phyloP scores from a whole-genome alignment of 2,113 vertebrate genomes.

The Eira barbara region DNA sequence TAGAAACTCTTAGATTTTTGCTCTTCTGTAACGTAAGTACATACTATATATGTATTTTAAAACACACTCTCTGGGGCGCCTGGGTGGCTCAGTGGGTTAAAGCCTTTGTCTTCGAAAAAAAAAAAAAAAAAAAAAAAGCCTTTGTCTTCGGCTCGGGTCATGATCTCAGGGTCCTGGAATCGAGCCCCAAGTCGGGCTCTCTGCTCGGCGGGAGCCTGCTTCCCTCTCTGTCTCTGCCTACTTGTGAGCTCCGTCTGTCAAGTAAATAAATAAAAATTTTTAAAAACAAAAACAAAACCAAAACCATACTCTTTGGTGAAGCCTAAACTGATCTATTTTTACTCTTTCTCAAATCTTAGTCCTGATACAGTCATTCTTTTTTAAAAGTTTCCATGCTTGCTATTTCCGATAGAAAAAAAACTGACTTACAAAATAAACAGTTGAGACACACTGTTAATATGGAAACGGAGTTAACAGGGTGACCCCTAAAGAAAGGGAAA shows the following conservation, averaged over 20 bases:
- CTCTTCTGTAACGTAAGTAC: neutral
- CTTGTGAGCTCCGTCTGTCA: too few species aligned
- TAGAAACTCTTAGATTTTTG: neutral
- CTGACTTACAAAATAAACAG: neutral
- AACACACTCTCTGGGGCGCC: neutral
- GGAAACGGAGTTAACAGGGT: neutral
- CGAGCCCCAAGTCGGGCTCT: too few species aligned
- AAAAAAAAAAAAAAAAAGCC: too few species aligned
- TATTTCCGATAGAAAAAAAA: slow-evolving; percentile 11
- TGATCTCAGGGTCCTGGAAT: too few species aligned
- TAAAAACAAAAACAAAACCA: too few species aligned
- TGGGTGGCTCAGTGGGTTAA: too few species aligned
- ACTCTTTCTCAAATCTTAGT: neutral
- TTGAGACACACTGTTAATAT: neutral
- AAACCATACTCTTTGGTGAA: neutral
- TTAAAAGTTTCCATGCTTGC: neutral
- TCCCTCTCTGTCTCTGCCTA: too few species aligned
- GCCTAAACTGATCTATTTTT: neutral
- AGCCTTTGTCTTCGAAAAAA: too few species aligned
- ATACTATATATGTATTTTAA: neutral
- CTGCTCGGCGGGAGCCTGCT: too few species aligned
- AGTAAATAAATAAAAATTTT: too few species aligned
- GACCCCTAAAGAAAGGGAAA: neutral
- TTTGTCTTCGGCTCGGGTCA: too few species aligned
- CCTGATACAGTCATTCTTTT: neutral